Evolutionary conservation across 2,888 invertebrate genomes (phyloP).

Genomic region (Conops quadrifasciatus): DNA sequence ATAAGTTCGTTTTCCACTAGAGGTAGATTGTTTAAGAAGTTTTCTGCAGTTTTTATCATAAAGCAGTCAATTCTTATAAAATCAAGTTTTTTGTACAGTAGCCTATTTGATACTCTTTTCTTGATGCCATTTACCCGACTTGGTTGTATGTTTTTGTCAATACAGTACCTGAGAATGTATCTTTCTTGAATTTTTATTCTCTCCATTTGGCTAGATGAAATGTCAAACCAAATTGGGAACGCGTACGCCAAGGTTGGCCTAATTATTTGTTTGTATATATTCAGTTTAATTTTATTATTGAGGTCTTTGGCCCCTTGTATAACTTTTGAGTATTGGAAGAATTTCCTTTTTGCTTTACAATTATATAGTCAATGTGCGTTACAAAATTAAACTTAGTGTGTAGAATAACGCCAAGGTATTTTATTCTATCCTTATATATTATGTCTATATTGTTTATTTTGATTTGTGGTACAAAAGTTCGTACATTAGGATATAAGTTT

Average conservation of each 20-base stretch:
- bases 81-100: not conserved
- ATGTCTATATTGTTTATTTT: too few relatives aligned
- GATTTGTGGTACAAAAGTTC: not conserved
- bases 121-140: not conserved
- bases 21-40: not conserved
- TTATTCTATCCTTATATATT: not conserved
- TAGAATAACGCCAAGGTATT: conserved; percentile 12
- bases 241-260: conserved; percentile 3
- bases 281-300: not conserved
- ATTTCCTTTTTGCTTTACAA: conserved; percentile 7
- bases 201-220: conserved; percentile 10
- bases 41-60: not conserved
- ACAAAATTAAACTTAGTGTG: not conserved
- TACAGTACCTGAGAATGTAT: not conserved
- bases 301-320: not conserved
- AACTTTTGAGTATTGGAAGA: not conserved
- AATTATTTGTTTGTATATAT: conserved; percentile 7
- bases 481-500: not conserved
- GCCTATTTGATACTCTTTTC: not conserved
- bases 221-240: not conserved
- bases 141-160: not conserved
- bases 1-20: not conserved
- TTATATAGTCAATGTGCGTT: conserved; percentile 7
- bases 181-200: not conserved
- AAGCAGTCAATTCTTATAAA: not conserved